Conservation (phyloP, 1,140 invertebrate genomes). For the Lepidurus packardi region DNA sequence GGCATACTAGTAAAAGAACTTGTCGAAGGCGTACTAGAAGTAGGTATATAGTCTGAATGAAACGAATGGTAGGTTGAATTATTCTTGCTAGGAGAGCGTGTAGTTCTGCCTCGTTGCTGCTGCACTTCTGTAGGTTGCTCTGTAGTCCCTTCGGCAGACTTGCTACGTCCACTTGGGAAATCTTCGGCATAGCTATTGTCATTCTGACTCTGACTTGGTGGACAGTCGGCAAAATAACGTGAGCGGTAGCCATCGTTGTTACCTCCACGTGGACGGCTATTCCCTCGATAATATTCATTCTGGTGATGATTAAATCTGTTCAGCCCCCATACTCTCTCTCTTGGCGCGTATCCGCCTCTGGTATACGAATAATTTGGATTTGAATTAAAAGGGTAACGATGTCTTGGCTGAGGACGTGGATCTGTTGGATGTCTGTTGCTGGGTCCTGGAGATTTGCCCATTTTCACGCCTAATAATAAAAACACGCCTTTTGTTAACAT, state of each 20-base stretch:
- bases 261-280: background rate
- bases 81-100: background rate
- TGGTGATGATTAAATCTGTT: background rate
- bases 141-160: background rate
- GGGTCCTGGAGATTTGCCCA: background rate
- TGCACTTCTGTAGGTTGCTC: background rate
- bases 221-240: background rate
- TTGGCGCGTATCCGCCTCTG: background rate
- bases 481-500: background rate
- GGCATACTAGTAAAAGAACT: background rate
- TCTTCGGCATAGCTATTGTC: background rate
- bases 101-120: background rate
- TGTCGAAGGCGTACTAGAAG: background rate
- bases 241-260: background rate
- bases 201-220: background rate
- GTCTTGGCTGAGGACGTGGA: background rate
- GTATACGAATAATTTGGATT: background rate
- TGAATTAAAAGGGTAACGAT: background rate
- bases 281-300: background rate
- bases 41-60: background rate
- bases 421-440: constrained; percentile 1
- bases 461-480: background rate
- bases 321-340: background rate
- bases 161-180: background rate
- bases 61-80: background rate